Conservation (phyloP, 2,797 vertebrate genomes). For the Hephaestus fuliginosus region DNA sequence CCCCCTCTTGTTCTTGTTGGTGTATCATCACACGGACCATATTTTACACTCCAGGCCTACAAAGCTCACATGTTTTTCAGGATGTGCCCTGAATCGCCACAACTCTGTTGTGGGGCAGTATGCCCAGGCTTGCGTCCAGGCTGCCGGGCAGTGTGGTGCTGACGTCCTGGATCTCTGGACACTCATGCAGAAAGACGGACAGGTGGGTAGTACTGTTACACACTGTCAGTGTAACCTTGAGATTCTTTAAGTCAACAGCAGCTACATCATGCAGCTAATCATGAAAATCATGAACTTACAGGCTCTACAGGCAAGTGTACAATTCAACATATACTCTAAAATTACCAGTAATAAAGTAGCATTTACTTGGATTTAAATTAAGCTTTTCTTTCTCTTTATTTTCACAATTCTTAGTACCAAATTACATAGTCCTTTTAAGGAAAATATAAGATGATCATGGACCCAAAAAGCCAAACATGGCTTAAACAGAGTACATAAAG, state of each 20-base stretch:
- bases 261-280: not conserved
- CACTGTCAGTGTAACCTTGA: too few relatives aligned
- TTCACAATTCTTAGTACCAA: not conserved
- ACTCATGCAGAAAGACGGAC: conserved; percentile 91
- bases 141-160: conserved; percentile 86
- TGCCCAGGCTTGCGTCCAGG: conserved; percentile 88
- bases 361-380: not conserved
- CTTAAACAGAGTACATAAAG: not conserved
- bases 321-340: not conserved
- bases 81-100: conserved; percentile 88
- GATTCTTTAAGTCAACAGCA: not conserved
- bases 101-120: conserved; percentile 90
- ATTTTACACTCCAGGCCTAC: not conserved
- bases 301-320: not conserved
- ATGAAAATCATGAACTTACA: not conserved
- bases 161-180: conserved; percentile 94
- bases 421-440: too few relatives aligned
- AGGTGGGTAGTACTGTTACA: conserved; percentile 79
- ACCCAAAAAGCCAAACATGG: not conserved
- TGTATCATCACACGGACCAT: not conserved
- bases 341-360: not conserved
- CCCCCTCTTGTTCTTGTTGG: not conserved
- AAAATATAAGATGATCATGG: not conserved
- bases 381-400: not conserved
- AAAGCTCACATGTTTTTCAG: conserved; percentile 69